Evolutionary conservation across 2,113 vertebrate genomes (phyloP), one percentile per base, ranked within the genome.

Genomic region (Murina feae): DNA sequence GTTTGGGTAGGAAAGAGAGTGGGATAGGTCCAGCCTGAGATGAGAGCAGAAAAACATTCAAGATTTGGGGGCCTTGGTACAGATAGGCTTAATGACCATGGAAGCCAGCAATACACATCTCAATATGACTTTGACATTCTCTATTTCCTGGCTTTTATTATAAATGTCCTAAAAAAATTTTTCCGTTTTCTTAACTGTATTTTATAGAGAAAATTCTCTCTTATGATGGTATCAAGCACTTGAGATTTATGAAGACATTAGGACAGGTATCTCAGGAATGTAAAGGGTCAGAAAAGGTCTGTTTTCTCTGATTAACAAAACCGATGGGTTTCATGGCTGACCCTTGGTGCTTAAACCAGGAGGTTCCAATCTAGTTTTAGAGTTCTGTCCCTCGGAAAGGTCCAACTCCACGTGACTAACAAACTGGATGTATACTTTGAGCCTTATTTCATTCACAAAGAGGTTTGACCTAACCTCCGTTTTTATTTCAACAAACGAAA

Each of bases 341-440:
- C 86, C 71, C 89, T 95, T 93, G 91, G 93, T 96, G 90, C 93
- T 97, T 96, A 92, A 96, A 91, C 95, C 90, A 96, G 82, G 85
- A 93, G 44, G 55, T 96, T 96, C 44, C 72, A 66, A 78, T 93
- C 63, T 74, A 74, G 74, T 84, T 85, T 75, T 91, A 65, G 87
- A 94, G 69, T 80, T 94, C 39, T 93, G 74, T 95, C 68, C 72
- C 90, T 96, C 88, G 13, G 12, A 81, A 92, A 96, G 72, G 58
- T 89, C 79, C 76, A 92, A 32, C n/a, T 95, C 90, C 55, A 53
- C 94, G 78, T 88, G 78, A 94, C 79, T 94, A 84, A 87, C 44
- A 92, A 95, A 86, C 92, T 96, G 88, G 84, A 96, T 92, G 32
- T 92, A 75, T 88, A 91, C 90, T 85, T 93, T 86, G 90, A 95